A percentile compares a stretch with the other conserved stretches of the same genome.
These are phyloP conservation scores for Pontoporia blainvillei DNA, from an alignment of 2,113 vertebrate species.

Conservation along the genomic window DNA sequence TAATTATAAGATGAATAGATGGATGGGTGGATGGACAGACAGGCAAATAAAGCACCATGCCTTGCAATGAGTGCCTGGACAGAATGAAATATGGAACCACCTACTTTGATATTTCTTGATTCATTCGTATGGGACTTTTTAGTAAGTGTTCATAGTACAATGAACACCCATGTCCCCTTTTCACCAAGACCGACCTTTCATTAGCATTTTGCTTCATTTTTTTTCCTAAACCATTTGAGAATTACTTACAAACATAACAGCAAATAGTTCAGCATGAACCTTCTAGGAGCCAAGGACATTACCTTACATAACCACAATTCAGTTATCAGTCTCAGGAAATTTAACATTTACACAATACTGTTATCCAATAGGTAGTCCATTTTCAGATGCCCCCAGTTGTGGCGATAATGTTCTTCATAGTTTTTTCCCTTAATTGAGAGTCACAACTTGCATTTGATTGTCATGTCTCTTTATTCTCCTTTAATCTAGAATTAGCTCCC, in stretches of 20 bases:
- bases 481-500: background rate
- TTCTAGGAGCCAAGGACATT: background rate
- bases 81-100: background rate
- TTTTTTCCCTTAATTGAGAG: background rate
- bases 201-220: background rate
- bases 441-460: background rate
- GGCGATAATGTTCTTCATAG: background rate
- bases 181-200: background rate
- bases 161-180: background rate
- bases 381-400: background rate
- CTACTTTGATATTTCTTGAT: background rate
- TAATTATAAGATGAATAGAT: background rate
- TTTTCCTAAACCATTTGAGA: background rate
- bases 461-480: background rate
- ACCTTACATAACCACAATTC: background rate
- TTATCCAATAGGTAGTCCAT: background rate
- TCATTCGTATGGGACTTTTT: background rate
- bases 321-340: background rate
- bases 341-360: background rate
- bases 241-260: background rate
- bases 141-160: background rate
- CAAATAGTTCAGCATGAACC: background rate
- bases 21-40: background rate
- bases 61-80: background rate
- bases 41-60: background rate